Conservation (phyloP, 2,888 invertebrate genomes). For the Ectobius pallidus region DNA sequence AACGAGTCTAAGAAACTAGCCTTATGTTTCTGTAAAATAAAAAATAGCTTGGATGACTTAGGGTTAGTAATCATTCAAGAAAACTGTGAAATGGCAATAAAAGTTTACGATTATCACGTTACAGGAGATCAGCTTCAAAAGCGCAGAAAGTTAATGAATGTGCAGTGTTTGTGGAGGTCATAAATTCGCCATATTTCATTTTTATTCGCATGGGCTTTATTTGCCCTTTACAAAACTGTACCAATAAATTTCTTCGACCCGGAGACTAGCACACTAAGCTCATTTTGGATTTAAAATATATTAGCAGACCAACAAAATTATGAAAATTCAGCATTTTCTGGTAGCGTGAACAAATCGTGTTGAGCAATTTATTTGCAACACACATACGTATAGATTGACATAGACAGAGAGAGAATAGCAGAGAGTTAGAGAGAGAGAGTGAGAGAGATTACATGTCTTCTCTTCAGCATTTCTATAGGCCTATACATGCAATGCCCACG, state of each 20-base stretch:
- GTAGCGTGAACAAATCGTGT: too few species aligned
- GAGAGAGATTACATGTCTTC: too few species aligned
- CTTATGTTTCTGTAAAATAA: too few species aligned
- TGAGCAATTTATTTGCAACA: background rate
- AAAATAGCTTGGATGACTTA: too few species aligned
- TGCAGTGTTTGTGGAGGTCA: background rate
- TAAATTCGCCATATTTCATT: constrained; percentile 3
- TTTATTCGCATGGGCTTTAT: background rate
- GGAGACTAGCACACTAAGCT: background rate
- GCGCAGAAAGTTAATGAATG: background rate
- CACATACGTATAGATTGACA: background rate
- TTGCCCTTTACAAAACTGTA: background rate
- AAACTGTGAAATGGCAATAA: too few species aligned
- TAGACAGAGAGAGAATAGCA: background rate
- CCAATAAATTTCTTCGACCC: background rate
- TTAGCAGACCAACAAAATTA: constrained; percentile 4
- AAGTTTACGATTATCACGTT: too few species aligned
- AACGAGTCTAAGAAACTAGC: too few species aligned
- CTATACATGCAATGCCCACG: constrained; percentile 16
- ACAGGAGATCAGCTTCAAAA: too few species aligned
- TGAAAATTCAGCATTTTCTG: constrained; percentile 24
- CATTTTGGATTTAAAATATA: constrained; percentile 7
- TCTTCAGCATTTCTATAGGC: too few species aligned
- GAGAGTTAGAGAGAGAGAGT: too few species aligned
- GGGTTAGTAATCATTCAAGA: too few species aligned